Evolutionary conservation across 2,113 vertebrate genomes (phyloP).

Genomic region (Eulacestoma nigropectus): DNA sequence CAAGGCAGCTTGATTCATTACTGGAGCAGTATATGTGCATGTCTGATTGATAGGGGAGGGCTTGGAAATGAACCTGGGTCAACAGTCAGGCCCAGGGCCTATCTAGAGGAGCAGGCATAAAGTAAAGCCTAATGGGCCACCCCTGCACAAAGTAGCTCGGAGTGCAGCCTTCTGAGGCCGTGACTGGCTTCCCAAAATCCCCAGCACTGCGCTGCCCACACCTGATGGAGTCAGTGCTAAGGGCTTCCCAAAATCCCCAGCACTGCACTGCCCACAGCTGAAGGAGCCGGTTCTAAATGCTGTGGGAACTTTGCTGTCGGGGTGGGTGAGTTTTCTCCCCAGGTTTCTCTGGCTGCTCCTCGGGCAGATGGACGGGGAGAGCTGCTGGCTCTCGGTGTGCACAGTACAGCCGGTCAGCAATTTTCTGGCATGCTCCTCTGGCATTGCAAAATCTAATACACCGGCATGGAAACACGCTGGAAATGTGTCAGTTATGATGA

Average conservation of each 20-base stretch:
- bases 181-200: not conserved
- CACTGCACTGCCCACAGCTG: fast-evolving
- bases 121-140: not conserved
- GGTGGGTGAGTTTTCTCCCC: not conserved
- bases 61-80: not conserved
- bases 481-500: not conserved
- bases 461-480: not conserved
- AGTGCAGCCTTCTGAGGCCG: not conserved
- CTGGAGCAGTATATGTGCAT: not conserved
- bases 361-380: not conserved
- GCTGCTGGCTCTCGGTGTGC: not conserved
- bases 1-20: slow-evolving; percentile 21
- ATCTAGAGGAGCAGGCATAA: not conserved
- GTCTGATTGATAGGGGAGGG: not conserved
- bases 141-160: not conserved
- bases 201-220: fast-evolving
- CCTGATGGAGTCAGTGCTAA: not conserved
- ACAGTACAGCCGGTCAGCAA: not conserved
- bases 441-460: not conserved
- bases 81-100: not conserved
- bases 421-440: not conserved
- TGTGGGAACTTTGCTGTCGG: fast-evolving
- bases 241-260: not conserved
- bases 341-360: not conserved
- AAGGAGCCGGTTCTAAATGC: not conserved